phyloP scores from a whole-genome alignment of 2,888 invertebrate genomes.

The Parnassius mnemosyne region DNA sequence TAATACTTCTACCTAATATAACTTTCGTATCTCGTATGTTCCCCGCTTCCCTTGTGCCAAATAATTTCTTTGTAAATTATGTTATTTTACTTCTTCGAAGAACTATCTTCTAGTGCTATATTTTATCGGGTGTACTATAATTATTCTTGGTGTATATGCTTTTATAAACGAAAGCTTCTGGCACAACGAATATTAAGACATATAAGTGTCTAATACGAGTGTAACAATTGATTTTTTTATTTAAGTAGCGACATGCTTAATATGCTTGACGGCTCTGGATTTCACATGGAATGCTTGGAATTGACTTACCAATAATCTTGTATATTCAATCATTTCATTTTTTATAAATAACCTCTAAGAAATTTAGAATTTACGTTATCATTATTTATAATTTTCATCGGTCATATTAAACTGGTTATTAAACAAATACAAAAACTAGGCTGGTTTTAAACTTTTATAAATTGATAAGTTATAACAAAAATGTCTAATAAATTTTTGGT shows the following conservation, averaged over 20 bases:
- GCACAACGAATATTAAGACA: constrained; percentile 22
- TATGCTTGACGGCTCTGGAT: constrained; percentile 56
- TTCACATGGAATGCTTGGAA: constrained; percentile 30
- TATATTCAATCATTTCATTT: too few species aligned
- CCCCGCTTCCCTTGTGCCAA: constrained; percentile 16
- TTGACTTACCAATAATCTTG: background rate
- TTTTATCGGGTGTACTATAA: background rate
- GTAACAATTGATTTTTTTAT: background rate
- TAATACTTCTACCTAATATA: constrained; percentile 1
- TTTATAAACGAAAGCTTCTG: constrained; percentile 4
- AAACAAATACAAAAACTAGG: too few species aligned
- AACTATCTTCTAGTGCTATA: background rate
- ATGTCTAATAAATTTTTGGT: too few species aligned
- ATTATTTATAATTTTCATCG: too few species aligned
- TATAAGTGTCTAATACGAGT: background rate
- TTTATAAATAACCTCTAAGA: too few species aligned
- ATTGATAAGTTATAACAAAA: too few species aligned
- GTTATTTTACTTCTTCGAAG: too few species aligned
- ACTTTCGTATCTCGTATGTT: constrained; percentile 2
- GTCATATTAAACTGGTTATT: too few species aligned
- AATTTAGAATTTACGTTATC: too few species aligned
- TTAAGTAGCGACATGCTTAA: constrained; percentile 46
- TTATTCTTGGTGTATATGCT: background rate
- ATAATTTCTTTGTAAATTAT: background rate
- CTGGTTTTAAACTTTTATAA: too few species aligned